These are phyloP conservation scores for Ridgeia piscesae DNA, from an alignment of 1,140 invertebrate species.

Conservation along the genomic window DNA sequence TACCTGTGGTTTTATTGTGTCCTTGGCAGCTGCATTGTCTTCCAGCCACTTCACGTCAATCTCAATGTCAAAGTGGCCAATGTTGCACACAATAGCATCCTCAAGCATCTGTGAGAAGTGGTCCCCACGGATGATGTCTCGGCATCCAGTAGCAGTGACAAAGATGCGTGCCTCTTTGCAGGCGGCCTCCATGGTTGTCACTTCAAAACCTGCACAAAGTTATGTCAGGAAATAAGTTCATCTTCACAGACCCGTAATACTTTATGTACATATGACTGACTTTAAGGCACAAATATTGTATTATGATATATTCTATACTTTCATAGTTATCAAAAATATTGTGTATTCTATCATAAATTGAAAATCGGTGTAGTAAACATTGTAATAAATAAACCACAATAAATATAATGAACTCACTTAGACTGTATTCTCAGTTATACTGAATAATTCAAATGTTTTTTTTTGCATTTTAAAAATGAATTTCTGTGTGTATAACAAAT, in stretches of 20 bases:
- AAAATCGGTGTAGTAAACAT: no score
- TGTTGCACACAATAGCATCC: constrained; percentile 98
- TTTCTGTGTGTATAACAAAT: no score
- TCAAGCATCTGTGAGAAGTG: constrained; percentile 93
- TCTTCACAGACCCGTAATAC: neutral
- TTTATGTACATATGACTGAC: neutral
- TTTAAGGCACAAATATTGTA: no score
- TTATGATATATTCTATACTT: no score
- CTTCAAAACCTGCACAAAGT: constrained; percentile 65
- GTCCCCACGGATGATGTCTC: constrained; percentile 84
- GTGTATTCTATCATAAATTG: no score
- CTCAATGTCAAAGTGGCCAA: constrained; percentile 98
- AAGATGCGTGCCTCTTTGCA: constrained; percentile 86
- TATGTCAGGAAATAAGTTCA: neutral
- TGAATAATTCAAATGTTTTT: no score
- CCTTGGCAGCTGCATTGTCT: constrained; percentile 85
- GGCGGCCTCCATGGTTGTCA: constrained; percentile 98
- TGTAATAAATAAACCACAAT: no score
- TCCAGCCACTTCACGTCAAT: constrained; percentile 96
- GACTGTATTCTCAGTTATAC: no score
- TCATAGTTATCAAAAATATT: no score
- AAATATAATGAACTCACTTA: no score
- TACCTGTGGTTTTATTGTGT: constrained; percentile 95
- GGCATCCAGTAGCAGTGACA: constrained; percentile 97
- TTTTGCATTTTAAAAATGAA: no score